Conservation (phyloP, 2,797 vertebrate genomes). For the Heteromormyrus szaboi region DNA sequence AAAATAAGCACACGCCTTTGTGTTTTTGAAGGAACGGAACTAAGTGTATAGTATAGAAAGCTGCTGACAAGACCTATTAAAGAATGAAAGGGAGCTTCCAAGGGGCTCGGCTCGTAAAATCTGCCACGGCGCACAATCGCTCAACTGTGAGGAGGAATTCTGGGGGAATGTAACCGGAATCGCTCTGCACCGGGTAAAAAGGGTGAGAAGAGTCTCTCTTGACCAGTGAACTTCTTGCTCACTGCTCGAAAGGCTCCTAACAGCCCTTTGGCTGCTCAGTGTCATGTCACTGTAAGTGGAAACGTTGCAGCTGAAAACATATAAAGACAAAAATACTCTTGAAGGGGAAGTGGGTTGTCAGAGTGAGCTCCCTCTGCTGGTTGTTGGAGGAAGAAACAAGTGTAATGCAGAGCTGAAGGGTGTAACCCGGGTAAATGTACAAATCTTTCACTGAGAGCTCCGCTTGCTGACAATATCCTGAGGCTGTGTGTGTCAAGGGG, state of each 20-base stretch:
- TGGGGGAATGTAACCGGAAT: background rate
- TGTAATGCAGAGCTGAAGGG: background rate
- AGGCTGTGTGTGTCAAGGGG: background rate
- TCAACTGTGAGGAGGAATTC: constrained; percentile 2
- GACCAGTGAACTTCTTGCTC: background rate
- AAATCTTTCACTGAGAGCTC: background rate
- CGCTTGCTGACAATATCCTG: background rate
- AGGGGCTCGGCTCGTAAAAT: background rate
- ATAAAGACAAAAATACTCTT: background rate
- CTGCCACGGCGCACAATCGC: background rate
- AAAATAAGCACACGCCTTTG: background rate
- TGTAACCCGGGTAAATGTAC: background rate
- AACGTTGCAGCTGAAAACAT: background rate
- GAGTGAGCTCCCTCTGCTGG: background rate
- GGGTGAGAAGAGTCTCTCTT: background rate
- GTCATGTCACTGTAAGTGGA: background rate
- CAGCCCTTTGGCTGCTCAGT: background rate
- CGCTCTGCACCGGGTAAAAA: background rate
- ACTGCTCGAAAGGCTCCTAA: background rate
- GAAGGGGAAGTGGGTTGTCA: background rate
- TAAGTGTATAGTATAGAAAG: background rate
- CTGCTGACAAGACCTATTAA: background rate
- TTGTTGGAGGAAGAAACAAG: background rate
- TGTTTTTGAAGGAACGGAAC: background rate
- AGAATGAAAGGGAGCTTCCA: background rate